Base-by-base conservation (phyloP, 1,140 invertebrate genomes). In the Microvelia longipes region DNA sequence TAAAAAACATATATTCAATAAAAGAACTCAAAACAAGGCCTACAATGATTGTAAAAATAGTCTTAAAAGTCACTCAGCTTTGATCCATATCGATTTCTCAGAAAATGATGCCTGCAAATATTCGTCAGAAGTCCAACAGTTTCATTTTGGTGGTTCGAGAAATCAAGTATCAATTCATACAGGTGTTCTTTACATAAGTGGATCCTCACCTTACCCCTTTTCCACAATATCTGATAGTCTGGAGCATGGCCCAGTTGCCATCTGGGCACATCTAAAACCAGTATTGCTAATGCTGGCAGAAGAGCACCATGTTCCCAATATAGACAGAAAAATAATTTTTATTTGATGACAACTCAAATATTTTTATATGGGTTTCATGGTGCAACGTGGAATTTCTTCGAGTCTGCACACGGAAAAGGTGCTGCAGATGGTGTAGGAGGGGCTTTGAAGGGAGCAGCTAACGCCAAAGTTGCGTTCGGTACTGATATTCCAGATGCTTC, bases 401-500 rank as follows among this genome's bases (percentile, higher is more conserved):
- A 80, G 75, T 73, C 79, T 50, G 78, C 78, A 2, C 79, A 82
- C 75, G 80, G 80, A 13, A 82, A 82, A 74, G 80, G 80, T 2
- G 75, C 76, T n/a, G 77, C 79, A 64, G 78, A 81, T 78, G 80
- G 80, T 64, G 75, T 81, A 67, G 81, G 80, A 5, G 78, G 77
- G 29, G 66, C 68, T 24, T 68, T 82, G 27, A 83, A 82, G 75
- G 75, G 73, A 67, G 76, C 75, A 68, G 77, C 75, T 26, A 77
- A 80, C 70, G 71, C 71, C 61, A 71, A 75, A 61, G 77, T 80
- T 5, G 75, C 75, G 28, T 66, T 71, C 65, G 77, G 78, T 28
- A 71, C 74, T 30, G 78, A 79, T 73, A 70, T 79, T 62, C 26
- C 69, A 25, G 35, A 73, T 70, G 69, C 70, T 63, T 68, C 66